Conservation (phyloP, 2,113 vertebrate genomes). For the Lagopus leucura region DNA sequence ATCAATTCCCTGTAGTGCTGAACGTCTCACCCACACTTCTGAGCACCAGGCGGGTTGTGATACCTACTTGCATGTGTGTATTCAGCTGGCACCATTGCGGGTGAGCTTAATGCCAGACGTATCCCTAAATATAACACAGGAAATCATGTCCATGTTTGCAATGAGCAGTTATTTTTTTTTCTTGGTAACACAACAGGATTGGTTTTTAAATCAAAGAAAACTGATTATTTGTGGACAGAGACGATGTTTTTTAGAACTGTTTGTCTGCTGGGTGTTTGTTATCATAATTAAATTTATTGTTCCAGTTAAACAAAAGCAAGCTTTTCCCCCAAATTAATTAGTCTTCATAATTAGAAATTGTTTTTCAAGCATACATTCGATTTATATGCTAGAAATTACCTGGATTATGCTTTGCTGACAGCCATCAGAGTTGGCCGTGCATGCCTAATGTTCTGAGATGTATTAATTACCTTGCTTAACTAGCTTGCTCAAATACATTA, state of each 20-base stretch:
- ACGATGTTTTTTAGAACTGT: constrained; percentile 19
- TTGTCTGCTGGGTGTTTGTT: constrained; percentile 51
- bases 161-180: background rate
- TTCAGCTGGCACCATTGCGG: background rate
- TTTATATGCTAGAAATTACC: constrained; percentile 52
- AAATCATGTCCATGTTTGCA: background rate
- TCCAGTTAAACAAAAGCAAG: constrained; percentile 54
- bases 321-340: constrained; percentile 60
- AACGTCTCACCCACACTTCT: background rate
- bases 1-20: background rate
- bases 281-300: constrained; percentile 57
- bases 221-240: constrained; percentile 23
- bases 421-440: constrained; percentile 38
- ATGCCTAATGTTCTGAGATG: constrained; percentile 68
- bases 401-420: constrained; percentile 66
- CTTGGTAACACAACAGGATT: background rate
- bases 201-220: constrained; percentile 43
- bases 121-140: background rate
- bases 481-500: constrained; percentile 47
- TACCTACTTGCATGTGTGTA: background rate
- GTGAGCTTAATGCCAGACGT: background rate
- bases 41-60: background rate
- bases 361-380: constrained; percentile 53
- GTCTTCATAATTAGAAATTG: constrained; percentile 45
- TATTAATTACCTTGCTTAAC: constrained; percentile 71